Evolutionary conservation across 2,113 vertebrate genomes (phyloP).

Genomic region (Corapipo altera): DNA sequence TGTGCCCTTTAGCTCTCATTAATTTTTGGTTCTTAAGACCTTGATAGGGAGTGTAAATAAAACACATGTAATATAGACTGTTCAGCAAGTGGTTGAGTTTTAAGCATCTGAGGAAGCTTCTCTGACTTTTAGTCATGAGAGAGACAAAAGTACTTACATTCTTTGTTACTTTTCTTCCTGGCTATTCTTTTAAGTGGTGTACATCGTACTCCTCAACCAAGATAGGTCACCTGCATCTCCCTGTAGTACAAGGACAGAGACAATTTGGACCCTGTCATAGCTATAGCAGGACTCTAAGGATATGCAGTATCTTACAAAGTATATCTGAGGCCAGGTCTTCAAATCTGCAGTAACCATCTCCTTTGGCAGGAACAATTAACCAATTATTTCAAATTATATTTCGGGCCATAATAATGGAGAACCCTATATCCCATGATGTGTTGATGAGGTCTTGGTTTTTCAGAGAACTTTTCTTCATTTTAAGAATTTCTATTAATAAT

Average conservation of each 20-base stretch:
- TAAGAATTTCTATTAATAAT: neutral
- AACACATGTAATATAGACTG: neutral
- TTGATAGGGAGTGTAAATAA: neutral
- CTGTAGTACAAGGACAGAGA: neutral
- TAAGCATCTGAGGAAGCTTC: neutral
- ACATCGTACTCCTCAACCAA: neutral
- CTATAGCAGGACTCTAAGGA: neutral
- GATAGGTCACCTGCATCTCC: neutral
- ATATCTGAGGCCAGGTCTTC: neutral
- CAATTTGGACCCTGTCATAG: neutral
- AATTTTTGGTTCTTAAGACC: neutral
- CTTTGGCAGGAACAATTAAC: neutral
- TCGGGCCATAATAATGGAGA: neutral
- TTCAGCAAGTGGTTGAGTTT: neutral
- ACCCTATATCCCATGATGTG: accelerated
- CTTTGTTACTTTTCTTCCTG: neutral
- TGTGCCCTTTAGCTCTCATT: neutral
- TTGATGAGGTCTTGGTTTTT: neutral
- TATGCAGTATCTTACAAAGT: neutral
- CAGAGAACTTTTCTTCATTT: neutral
- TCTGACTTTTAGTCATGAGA: neutral
- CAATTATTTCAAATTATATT: neutral
- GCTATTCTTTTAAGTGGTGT: neutral
- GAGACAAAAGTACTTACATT: neutral
- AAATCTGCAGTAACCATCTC: neutral